phyloP scores from a whole-genome alignment of 2,888 invertebrate species.

The Tipula vernalis region DNA sequence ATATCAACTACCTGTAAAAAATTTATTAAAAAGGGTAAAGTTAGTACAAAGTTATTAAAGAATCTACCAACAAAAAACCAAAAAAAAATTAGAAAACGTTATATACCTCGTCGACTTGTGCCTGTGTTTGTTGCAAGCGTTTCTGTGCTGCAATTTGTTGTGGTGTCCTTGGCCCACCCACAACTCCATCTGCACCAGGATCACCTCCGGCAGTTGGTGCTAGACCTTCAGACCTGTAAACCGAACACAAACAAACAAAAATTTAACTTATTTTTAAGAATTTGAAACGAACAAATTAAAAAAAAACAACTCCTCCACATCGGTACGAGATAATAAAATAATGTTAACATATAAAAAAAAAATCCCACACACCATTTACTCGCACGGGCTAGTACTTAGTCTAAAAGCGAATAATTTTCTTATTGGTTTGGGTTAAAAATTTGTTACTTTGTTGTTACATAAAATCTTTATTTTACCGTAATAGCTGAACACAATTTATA shows the following conservation, averaged over 20 bases:
- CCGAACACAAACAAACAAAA: background rate
- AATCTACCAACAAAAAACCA: background rate
- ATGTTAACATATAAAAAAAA: background rate
- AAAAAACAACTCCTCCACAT: background rate
- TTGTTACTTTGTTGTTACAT: too few relatives aligned
- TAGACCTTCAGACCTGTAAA: conserved; percentile 39
- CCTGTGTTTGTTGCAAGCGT: conserved; percentile 71
- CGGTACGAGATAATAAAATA: background rate
- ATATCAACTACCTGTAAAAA: conserved; percentile 69
- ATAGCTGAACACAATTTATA: too few relatives aligned
- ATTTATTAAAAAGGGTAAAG: background rate
- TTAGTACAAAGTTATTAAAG: background rate
- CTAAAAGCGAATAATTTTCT: background rate
- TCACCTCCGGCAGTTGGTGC: conserved; percentile 50
- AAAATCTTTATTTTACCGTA: too few relatives aligned
- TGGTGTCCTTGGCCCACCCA: conserved; percentile 75
- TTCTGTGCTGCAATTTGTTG: conserved; percentile 76
- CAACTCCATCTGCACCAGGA: conserved; percentile 62
- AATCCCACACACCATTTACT: background rate
- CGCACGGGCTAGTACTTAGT: too few relatives aligned
- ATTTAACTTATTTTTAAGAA: background rate
- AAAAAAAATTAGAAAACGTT: background rate
- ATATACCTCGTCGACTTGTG: conserved; percentile 65
- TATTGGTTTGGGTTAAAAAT: too few relatives aligned
- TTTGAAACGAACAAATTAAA: background rate